phyloP scores from a whole-genome alignment of 2,113 vertebrate genomes.

The Climacteris rufus region DNA sequence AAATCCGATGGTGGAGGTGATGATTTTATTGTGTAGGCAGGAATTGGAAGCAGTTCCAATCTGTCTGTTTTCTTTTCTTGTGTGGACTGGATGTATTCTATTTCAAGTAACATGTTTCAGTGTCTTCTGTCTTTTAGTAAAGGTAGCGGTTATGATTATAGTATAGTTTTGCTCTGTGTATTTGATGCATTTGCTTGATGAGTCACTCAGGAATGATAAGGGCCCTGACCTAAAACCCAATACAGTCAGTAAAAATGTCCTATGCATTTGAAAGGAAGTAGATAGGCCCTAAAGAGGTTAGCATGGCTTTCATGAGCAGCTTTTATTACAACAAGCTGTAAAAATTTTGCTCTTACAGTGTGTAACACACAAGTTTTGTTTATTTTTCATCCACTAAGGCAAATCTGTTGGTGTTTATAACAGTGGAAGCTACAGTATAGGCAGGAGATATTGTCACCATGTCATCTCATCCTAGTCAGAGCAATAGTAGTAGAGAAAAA shows the following conservation, averaged over 20 bases:
- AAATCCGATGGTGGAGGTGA: neutral
- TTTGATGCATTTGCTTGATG: neutral
- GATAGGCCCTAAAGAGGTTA: neutral
- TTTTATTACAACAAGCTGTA: neutral
- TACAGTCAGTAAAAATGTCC: neutral
- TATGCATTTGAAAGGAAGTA: neutral
- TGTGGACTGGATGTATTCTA: neutral
- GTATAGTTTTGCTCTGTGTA: neutral
- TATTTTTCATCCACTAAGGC: neutral
- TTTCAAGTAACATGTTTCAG: neutral
- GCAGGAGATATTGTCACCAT: neutral
- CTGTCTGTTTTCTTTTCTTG: neutral
- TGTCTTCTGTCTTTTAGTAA: neutral
- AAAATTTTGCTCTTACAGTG: neutral
- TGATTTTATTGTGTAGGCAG: neutral
- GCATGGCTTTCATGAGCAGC: neutral
- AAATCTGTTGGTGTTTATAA: neutral
- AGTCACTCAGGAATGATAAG: neutral
- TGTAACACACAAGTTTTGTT: neutral
- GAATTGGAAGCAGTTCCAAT: neutral
- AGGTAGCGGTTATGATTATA: neutral
- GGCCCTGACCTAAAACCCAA: neutral
- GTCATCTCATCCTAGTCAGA: neutral
- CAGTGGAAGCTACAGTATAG: neutral
- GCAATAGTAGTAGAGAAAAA: neutral